Evolutionary conservation across 2,888 invertebrate genomes (phyloP), one percentile per base, ranked within the genome.

Genomic region (Troglohyphantes excavatus): DNA sequence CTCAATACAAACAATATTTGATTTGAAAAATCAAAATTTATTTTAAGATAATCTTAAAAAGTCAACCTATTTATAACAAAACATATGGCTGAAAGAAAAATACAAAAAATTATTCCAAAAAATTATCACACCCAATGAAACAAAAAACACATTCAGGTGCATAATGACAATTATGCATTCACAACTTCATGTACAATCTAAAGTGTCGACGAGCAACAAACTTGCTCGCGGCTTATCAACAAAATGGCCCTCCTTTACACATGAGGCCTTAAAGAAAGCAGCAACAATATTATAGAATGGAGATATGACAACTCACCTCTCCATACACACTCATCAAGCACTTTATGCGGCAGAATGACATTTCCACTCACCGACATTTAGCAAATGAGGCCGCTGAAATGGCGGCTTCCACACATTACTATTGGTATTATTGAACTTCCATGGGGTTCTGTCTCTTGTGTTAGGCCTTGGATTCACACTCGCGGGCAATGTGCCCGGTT

Each of bases 401-500:
- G 92, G 90, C 92, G 92, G 91, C 92, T 92, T 92, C 91, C 70
- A 91, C 86, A 68, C 13, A 81, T 76, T n/a, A 75, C 67, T 72
- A 72, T 75, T 68, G 61, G 46, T 73, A 73, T n/a, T n/a, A n/a
- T 82, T 67, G 72, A 29, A 76, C 72, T 88, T 75, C 63, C 89
- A 86, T 59, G 63, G 82, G 79, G 76, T 72, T 68, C 43, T 86
- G 84, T 39, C 27, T 29, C 39, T 68, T 85, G 63, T 46, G 65
- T 90, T 91, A 91, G 70, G 90, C 91, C 72, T 91, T 90, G 21
- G 87, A 89, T 63, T 91, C 90, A 91, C 94, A 94, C 70, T 93
- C 93, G 3, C 94, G 93, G 46, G 94, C 93, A 89, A 94, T 92
- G 92, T 94, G 94, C 81, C 94, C 94, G 53, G 92, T 92, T 85